Percentiles rank a stretch among this genome's conserved stretches.
Conservation (phyloP, 2,797 vertebrate genomes). For the Artibeus lituratus region DNA sequence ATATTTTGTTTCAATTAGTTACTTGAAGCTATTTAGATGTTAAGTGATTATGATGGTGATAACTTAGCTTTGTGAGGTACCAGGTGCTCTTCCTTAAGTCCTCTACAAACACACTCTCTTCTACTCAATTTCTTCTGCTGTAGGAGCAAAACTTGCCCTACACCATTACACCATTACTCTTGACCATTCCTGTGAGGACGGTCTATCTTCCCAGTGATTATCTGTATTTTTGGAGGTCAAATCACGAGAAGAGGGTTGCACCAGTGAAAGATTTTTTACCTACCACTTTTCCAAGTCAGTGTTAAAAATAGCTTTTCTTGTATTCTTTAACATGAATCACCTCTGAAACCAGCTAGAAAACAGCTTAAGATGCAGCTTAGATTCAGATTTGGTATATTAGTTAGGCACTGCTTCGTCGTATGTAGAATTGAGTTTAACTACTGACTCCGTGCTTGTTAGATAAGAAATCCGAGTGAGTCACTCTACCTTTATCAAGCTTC, state of each 20-base stretch:
- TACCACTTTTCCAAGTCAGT: constrained; percentile 1
- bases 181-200: neutral
- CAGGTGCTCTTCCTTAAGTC: neutral
- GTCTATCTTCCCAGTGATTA: neutral
- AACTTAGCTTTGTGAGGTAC: neutral
- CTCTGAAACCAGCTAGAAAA: neutral
- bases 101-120: neutral
- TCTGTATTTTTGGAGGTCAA: neutral
- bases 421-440: neutral
- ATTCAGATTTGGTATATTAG: neutral
- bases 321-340: neutral
- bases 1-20: neutral
- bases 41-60: neutral
- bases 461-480: neutral
- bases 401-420: neutral
- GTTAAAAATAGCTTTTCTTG: neutral
- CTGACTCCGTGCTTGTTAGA: neutral
- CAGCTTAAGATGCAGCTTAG: neutral
- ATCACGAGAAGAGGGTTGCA: neutral
- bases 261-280: neutral
- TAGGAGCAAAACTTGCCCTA: neutral
- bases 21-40: neutral
- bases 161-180: neutral
- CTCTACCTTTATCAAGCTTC: neutral
- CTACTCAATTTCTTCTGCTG: neutral